phyloP scores from a whole-genome alignment of 2,113 vertebrate genomes.

The Damaliscus lunatus region DNA sequence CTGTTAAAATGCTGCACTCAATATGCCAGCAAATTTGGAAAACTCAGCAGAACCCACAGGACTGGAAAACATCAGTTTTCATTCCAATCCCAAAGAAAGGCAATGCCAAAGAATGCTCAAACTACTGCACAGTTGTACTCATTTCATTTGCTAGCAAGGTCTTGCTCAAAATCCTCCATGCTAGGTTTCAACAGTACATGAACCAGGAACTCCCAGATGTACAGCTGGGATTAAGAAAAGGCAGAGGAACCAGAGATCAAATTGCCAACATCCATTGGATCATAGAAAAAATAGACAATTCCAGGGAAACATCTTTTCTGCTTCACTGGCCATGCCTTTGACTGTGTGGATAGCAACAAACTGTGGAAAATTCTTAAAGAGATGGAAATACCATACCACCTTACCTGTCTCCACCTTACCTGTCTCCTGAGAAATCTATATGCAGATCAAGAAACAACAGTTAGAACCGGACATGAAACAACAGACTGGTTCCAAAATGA shows the following conservation, averaged over 20 bases:
- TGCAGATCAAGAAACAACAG: not conserved
- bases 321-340: not conserved
- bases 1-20: not conserved
- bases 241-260: not conserved
- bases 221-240: not conserved
- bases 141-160: not conserved
- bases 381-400: not conserved
- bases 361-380: not conserved
- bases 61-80: not conserved
- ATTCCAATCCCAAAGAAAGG: not conserved
- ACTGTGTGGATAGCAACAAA: not conserved
- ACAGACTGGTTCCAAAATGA: not conserved
- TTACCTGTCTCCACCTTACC: not conserved
- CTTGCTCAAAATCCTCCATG: not conserved
- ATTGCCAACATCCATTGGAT: not conserved
- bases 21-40: not conserved
- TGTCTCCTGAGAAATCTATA: not conserved
- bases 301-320: not conserved
- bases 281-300: not conserved
- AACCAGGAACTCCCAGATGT: not conserved
- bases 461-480: not conserved
- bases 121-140: rapidly evolving
- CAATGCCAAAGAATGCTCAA: not conserved
- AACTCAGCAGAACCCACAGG: not conserved
- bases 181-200: not conserved